Conservation (phyloP, 2,888 invertebrate species). For the Incurvaria masculella region DNA sequence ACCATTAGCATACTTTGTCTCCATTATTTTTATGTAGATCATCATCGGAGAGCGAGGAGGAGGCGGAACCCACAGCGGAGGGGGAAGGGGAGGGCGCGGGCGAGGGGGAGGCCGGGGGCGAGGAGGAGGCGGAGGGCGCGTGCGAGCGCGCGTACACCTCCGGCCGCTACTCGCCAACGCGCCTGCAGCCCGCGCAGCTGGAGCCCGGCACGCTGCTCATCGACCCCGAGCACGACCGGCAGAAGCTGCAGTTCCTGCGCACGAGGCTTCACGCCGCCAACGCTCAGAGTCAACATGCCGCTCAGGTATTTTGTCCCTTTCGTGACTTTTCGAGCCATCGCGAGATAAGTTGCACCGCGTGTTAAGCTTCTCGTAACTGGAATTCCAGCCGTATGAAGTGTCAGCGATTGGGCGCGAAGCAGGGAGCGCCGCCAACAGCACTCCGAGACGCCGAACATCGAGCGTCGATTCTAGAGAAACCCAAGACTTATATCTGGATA, state of each 20-base stretch:
- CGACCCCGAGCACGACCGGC: constrained; percentile 71
- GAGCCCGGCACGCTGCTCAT: constrained; percentile 73
- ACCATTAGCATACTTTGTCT: too few species aligned
- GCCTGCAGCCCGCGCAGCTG: constrained; percentile 59
- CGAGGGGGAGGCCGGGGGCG: constrained; percentile 24
- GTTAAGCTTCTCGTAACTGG: too few species aligned
- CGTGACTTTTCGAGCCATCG: too few species aligned
- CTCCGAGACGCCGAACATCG: too few species aligned
- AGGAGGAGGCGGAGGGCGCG: constrained; percentile 27
- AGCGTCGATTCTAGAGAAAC: too few species aligned
- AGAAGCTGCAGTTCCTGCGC: constrained; percentile 70
- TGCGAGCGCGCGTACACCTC: constrained; percentile 56
- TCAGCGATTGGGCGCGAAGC: too few species aligned
- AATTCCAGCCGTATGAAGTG: too few species aligned
- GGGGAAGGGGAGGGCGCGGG: background rate
- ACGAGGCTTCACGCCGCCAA: constrained; percentile 58
- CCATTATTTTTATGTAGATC: too few species aligned
- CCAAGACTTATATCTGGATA: too few species aligned
- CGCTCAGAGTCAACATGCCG: background rate
- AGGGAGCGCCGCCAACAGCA: too few species aligned
- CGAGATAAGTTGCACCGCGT: too few species aligned
- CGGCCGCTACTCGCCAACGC: constrained; percentile 84
- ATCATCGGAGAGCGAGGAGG: constrained; percentile 8
- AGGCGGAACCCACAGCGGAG: constrained; percentile 9
- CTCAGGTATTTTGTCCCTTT: too few species aligned